Evolutionary conservation across 2,113 vertebrate species (phyloP).

Genomic region (Petaurus breviceps): DNA sequence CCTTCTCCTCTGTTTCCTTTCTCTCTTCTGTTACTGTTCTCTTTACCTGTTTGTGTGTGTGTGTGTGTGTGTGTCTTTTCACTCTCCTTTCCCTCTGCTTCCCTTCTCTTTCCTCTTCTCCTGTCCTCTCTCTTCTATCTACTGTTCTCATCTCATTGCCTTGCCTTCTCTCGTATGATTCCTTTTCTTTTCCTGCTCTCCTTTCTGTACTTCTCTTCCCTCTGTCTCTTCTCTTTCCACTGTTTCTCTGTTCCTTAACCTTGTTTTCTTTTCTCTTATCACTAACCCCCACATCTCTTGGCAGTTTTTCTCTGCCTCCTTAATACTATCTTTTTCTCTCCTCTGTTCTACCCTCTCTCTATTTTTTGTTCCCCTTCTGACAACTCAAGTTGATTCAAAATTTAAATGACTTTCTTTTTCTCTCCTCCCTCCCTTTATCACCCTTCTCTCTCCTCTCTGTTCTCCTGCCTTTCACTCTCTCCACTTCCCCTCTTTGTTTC

Average conservation of each 20-base stretch:
- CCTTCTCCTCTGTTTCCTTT: neutral
- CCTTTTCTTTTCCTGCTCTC: neutral
- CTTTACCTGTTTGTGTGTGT: neutral
- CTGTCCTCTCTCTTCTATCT: neutral
- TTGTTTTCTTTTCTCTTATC: neutral
- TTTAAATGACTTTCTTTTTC: neutral
- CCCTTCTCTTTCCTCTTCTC: neutral
- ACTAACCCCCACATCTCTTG: neutral
- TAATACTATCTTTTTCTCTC: neutral
- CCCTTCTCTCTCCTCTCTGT: slow-evolving; percentile 13
- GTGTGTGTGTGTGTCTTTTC: neutral
- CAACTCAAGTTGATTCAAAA: neutral
- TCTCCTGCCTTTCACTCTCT: neutral
- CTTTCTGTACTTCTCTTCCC: neutral
- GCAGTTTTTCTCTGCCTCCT: neutral
- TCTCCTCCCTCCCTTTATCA: neutral
- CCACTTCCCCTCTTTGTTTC: no score
- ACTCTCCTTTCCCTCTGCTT: neutral
- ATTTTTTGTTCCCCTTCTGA: neutral
- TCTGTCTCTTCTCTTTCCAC: neutral
- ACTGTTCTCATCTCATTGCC: neutral
- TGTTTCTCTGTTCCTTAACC: neutral
- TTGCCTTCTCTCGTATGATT: neutral
- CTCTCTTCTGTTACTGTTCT: neutral
- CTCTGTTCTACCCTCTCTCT: neutral